These are phyloP conservation scores for Epizoanthus stellaris DNA, from an alignment of 92 coral and sea anemone genomes.

Conservation along the genomic window DNA sequence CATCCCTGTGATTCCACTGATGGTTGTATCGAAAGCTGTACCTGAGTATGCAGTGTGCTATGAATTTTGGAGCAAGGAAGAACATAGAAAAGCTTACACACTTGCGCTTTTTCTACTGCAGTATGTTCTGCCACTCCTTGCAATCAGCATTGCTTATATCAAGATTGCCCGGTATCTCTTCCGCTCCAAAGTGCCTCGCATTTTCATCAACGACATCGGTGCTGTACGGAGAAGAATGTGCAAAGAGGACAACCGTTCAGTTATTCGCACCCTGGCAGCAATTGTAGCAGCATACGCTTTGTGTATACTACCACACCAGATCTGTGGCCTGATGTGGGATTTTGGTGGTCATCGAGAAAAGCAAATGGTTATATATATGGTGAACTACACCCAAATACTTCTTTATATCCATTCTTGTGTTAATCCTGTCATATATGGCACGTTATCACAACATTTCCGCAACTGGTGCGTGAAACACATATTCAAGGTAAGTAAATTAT, in stretches of 20 bases:
- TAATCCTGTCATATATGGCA: slow-evolving; percentile 39
- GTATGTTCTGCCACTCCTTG: slow-evolving; percentile 19
- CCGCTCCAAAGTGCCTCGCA: slow-evolving; percentile 36
- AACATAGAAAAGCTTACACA: slow-evolving; percentile 14
- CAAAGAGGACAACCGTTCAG: slow-evolving; percentile 25
- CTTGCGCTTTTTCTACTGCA: slow-evolving; percentile 7
- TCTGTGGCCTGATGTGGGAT: slow-evolving; percentile 35
- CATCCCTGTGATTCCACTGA: slow-evolving; percentile 23
- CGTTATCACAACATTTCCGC: slow-evolving; percentile 37
- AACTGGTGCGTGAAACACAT: neutral
- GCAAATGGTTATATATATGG: slow-evolving; percentile 15
- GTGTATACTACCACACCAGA: slow-evolving; percentile 28
- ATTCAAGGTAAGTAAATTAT: neutral
- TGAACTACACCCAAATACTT: slow-evolving; percentile 8
- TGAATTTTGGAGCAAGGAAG: neutral
- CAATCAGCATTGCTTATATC: slow-evolving; percentile 18
- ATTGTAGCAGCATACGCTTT: slow-evolving; percentile 27
- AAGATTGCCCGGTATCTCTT: slow-evolving; percentile 30
- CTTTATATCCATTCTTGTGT: slow-evolving; percentile 24
- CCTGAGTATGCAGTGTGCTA: neutral
- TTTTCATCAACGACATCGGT: slow-evolving; percentile 21
- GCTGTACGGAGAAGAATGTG: slow-evolving; percentile 30
- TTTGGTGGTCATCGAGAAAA: slow-evolving; percentile 16
- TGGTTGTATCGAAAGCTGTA: neutral
- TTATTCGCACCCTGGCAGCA: slow-evolving; percentile 25